Base-by-base conservation (phyloP, 2,113 vertebrate genomes). In the Ascaphus truei region DNA sequence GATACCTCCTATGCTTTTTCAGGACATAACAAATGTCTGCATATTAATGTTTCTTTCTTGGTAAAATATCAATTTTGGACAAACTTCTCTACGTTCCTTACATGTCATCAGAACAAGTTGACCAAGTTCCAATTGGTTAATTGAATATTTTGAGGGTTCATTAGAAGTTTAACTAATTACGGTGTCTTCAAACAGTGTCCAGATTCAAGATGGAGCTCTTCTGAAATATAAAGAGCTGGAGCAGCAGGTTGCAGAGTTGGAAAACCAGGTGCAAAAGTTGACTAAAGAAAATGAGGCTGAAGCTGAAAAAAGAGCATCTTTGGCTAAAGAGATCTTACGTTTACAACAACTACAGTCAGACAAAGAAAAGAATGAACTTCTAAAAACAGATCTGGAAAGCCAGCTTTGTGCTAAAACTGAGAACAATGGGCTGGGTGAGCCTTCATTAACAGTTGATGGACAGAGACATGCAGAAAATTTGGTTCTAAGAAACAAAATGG, bases 231-330 rank as follows among this genome's bases (percentile, higher is more conserved):
- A 8, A 4, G 80, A 81, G 26, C 48, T 85, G 15, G 66, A 68
- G 9, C 52, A 50, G 5, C 82, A 80, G 66, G 29, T 88, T 15
- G 74, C 77, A 8, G 48, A 31, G 30, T 69, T 85, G 52, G 76
- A 88, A 56, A 51, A 58, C 4, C 61, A 75, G 15, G 58, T 86
- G 1, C 65, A 81, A n/a, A 37, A 15, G 0, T 58, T 83, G 15
- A 71, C 30, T 10, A 68, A 77, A 45, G 76, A 81, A 43, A 83
- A 72, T 30, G 72, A 37, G 5, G 68, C 47, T 2, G 72, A 75
- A 9, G 16, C 37, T 34, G 73, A 79, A 31, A 77, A 73, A 20
- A 72, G 56, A 57, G 29, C 10, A 8, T 20, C 33, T 1, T 58
- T 77, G 36, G 76, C 79, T 15, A 61, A 75, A 39, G 76, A 48